These are phyloP conservation scores for Caenorhabditis wallacei DNA, from an alignment of 2,888 invertebrate species.

Conservation along the genomic window DNA sequence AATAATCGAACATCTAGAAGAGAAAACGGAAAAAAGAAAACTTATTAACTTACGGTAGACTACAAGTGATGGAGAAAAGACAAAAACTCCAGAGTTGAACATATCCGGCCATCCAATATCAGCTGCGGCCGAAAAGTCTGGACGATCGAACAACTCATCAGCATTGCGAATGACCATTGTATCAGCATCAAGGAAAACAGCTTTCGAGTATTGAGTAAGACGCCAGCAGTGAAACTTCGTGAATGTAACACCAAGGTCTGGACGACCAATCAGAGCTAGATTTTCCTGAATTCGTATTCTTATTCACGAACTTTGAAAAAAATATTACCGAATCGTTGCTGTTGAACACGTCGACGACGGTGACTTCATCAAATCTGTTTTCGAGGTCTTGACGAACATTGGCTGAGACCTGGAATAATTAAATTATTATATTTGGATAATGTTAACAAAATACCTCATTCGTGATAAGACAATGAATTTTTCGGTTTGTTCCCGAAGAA, in stretches of 20 bases:
- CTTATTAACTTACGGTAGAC: conserved; percentile 87
- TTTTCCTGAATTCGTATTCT: conserved; percentile 86
- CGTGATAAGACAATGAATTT: conserved; percentile 93
- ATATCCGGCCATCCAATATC: conserved; percentile 83
- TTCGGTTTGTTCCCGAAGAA: conserved; percentile 89
- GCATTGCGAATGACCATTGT: conserved; percentile 96
- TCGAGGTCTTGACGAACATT: conserved; percentile 88
- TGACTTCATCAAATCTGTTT: conserved; percentile 90
- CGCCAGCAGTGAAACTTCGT: conserved; percentile 99
- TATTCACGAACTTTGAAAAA: neutral
- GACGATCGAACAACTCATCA: conserved; percentile 95
- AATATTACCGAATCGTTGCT: conserved; percentile 89
- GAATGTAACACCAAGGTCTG: conserved; percentile 97
- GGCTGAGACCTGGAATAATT: conserved; percentile 76
- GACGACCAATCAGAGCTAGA: conserved; percentile 92
- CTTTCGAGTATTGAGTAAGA: conserved; percentile 95
- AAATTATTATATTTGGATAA: neutral
- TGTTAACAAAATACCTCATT: conserved; percentile 88
- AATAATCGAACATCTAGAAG: no score
- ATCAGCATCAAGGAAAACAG: conserved; percentile 98
- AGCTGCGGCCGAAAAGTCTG: conserved; percentile 85
- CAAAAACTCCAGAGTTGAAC: conserved; percentile 97
- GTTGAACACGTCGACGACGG: conserved; percentile 95
- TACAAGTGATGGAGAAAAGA: conserved; percentile 91
- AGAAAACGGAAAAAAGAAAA: no score